phyloP scores from a whole-genome alignment of 2,113 vertebrate genomes.

The Strix aluco region DNA sequence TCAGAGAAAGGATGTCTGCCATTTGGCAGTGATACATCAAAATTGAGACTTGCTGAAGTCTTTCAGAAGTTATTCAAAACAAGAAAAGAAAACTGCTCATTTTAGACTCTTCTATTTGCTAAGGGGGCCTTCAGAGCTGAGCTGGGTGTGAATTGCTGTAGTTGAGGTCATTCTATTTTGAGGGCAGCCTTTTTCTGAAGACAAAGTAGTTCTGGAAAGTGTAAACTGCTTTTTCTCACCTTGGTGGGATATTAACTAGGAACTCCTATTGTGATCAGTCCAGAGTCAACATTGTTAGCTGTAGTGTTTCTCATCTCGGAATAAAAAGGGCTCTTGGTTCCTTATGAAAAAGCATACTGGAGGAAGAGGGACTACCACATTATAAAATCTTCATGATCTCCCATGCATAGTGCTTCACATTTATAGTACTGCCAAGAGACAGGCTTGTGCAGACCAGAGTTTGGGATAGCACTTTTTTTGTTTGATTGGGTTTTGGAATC shows the following conservation, averaged over 20 bases:
- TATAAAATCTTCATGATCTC: not conserved
- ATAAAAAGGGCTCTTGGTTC: not conserved
- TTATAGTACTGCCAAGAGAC: not conserved
- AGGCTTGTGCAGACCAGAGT: not conserved
- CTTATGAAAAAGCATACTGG: not conserved
- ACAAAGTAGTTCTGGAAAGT: not conserved
- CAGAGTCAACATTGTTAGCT: not conserved
- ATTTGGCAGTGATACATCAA: not conserved
- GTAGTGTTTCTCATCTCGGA: not conserved
- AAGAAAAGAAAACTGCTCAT: not conserved
- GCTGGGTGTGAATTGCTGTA: not conserved
- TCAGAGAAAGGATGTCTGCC: not conserved
- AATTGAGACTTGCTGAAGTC: not conserved
- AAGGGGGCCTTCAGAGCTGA: not conserved
- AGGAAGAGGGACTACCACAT: not conserved
- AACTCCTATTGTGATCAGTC: not conserved
- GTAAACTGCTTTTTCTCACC: conserved; percentile 24
- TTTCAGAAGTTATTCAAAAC: conserved; percentile 1
- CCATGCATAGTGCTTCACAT: not conserved
- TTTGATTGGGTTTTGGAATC: not conserved
- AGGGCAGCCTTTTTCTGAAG: not conserved
- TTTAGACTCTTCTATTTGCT: not conserved
- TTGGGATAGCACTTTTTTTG: not conserved
- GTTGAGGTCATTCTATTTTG: not conserved
- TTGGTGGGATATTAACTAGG: not conserved